These are phyloP conservation scores for Conomelus anceps DNA, from an alignment of 2,888 invertebrate species.

Conservation along the genomic window DNA sequence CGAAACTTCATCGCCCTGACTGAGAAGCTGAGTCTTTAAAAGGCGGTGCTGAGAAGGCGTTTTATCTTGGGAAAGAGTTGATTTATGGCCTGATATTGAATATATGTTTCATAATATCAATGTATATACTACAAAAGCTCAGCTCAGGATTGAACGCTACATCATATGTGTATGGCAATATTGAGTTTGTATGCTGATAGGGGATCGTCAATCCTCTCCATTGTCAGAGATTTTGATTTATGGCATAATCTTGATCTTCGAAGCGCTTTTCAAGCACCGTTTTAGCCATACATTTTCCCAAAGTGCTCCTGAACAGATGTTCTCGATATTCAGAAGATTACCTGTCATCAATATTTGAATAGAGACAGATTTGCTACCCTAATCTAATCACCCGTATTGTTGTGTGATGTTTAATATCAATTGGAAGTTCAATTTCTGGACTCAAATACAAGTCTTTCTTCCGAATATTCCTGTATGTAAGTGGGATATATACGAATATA, in stretches of 20 bases:
- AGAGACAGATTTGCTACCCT: not conserved
- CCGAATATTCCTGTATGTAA: too few species aligned
- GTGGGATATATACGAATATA: too few species aligned
- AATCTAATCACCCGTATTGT: not conserved
- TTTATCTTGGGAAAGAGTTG: not conserved
- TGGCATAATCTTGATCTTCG: not conserved
- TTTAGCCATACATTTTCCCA: not conserved
- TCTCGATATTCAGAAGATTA: not conserved
- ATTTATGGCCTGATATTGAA: slow-evolving; percentile 2
- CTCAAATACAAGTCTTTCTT: too few species aligned
- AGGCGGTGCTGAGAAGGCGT: not conserved
- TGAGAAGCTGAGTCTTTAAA: not conserved
- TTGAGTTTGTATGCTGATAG: not conserved
- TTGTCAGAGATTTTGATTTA: slow-evolving; percentile 5
- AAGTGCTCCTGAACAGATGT: not conserved
- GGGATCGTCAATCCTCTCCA: slow-evolving; percentile 1
- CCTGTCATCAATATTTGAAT: not conserved
- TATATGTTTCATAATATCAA: not conserved
- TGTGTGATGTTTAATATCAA: too few species aligned
- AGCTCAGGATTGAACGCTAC: not conserved
- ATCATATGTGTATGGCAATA: not conserved
- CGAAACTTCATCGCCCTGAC: not conserved
- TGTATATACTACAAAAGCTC: not conserved
- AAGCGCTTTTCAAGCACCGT: not conserved
- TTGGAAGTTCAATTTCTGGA: too few species aligned